Base-by-base conservation (phyloP, 2,888 invertebrate genomes). In the Pristionchus japonicus region DNA sequence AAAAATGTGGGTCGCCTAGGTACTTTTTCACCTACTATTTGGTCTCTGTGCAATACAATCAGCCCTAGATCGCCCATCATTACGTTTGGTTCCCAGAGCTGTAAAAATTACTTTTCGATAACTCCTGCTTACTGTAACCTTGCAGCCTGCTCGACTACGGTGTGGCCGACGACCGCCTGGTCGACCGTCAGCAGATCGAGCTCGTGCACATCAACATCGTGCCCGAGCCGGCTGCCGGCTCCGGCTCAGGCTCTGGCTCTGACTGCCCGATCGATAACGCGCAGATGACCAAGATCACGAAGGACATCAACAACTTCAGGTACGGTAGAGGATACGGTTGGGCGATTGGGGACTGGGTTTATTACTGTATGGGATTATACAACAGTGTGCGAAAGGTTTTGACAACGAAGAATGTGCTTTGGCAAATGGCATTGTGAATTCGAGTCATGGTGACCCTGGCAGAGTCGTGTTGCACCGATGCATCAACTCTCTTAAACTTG, bases 101-200 rank as follows among this genome's bases (percentile, higher is more conserved):
- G 27, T 27, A 27, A 70, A 70, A 70, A 43, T 23, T 20, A 31
- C 27, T 64, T 17, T 40, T 15, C n/a, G 34, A 34, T 49, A 15
- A 7, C 23, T 20, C 52, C 49, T 20, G 7, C 52, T 17, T 83
- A 52, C 47, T 27, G 82, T 83, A 43, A 15, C 34, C 7, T 89
- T 92, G 85, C 89, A 92, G 93, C 86, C 90, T 94, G 88, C 88
- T 94, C 67, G 93, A 94, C 90, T 94, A 94, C 88, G 94, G 94
- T 57, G 93, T 94, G 15, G 90, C 92, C 61, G 92, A 93, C 52
- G 91, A 91, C 15, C 88, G 90, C 77, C 92, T 94, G 43, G 89
- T 94, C 84, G 91, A 93, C 88, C 89, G 93, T 31, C 88, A 90
- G n/a, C 89, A 88, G 37, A 90, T 94, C 89, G 91, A 92, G 74